Conservation (phyloP, 1,140 invertebrate species). For the Procambarus clarkii region DNA sequence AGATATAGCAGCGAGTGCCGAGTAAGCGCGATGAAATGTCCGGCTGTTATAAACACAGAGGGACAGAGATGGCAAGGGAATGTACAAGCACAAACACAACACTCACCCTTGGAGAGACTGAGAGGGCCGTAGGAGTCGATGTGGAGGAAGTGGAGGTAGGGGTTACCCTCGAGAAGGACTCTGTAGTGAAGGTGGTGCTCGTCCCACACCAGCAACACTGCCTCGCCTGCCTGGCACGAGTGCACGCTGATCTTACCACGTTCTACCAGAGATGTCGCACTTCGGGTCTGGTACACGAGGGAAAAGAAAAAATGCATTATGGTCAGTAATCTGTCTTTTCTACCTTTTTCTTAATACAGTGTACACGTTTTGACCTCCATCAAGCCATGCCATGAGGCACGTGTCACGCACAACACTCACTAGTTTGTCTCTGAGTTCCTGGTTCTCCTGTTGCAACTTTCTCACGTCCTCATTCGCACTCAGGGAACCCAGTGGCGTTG, state of each 20-base stretch:
- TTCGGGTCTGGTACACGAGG: no score
- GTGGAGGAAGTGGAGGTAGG: slow-evolving; percentile 93
- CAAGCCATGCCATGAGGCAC: no score
- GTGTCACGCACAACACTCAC: no score
- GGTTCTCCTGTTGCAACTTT: slow-evolving; percentile 59
- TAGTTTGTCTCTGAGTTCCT: slow-evolving; percentile 75
- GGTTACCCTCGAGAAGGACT: slow-evolving; percentile 85
- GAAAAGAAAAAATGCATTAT: no score
- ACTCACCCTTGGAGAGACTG: background rate
- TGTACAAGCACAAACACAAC: no score
- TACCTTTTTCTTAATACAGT: no score
- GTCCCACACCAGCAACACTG: slow-evolving; percentile 90
- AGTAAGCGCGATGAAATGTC: no score
- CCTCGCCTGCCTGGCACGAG: slow-evolving; percentile 85
- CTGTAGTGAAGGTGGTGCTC: slow-evolving; percentile 85
- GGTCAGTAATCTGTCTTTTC: no score
- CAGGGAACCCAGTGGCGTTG: background rate
- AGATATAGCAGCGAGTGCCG: no score
- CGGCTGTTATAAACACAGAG: no score
- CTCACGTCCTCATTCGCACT: slow-evolving; percentile 10
- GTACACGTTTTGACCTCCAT: no score
- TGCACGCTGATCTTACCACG: slow-evolving; percentile 82
- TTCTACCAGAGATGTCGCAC: slow-evolving; percentile 77
- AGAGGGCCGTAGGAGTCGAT: background rate
- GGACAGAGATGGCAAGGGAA: no score